Base-by-base conservation (phyloP, 2,888 invertebrate species). In the Lingula anatina region DNA sequence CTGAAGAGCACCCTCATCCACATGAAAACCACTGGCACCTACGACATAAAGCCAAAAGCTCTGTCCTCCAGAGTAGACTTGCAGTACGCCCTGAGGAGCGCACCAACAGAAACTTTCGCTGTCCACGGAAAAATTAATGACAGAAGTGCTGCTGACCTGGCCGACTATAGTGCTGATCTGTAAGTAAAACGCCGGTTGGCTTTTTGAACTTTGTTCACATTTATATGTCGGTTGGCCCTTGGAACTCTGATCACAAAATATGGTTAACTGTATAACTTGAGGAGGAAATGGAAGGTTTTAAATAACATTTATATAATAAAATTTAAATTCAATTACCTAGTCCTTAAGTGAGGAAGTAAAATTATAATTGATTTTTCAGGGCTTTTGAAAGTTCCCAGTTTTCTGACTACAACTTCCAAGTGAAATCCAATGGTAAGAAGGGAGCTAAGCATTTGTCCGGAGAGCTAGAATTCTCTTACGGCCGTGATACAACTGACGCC, bases 371-470 rank as follows among this genome's bases (percentile, higher is more conserved):
- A n/a, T n/a, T n/a, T n/a, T n/a, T n/a, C n/a, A n/a, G n/a, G n/a
- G n/a, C n/a, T n/a, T n/a, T n/a, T n/a, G n/a, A n/a, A n/a, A n/a
- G n/a, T n/a, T n/a, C n/a, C n/a, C n/a, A n/a, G n/a, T n/a, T n/a
- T 24, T 46, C 49, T 20, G 44, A 49, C 9, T 35, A 45, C 45
- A 28, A 52, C 28, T 35, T 52, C 49, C 28, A 46, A 12, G 12
- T 49, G 20, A 38, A 12, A 25, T 9, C 38, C 24, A 38, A 44
- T 20, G 38, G 39, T 5, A 36, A 52, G 49, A 25, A 24, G 15
- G 45, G 44, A 12, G 35, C 24, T 23, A 23, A 25, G n/a, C 42
- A 41, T 41, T n/a, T n/a, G 24, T 23, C 21, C 5, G 5, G 18
- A 5, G 15, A 23, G n/a, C 4, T 25, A 5, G 21, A 23, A 15